Evolutionary conservation across 2,888 invertebrate genomes (phyloP), one percentile per base, ranked within the genome.

Genomic region (Thera britannica): DNA sequence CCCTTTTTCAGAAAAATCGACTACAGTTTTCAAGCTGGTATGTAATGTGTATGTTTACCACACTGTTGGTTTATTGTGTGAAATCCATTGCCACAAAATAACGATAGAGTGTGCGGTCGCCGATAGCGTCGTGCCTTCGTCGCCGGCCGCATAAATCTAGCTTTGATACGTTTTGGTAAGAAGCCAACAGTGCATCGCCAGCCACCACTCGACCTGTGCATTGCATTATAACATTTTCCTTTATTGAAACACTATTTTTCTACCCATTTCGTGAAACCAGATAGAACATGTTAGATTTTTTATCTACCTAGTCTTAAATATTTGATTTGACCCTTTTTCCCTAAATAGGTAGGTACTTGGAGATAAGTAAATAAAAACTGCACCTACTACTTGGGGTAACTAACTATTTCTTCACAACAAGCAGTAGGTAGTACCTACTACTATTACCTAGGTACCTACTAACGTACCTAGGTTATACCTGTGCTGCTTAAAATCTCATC

Each of bases 151-250:
- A 93, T 93, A 93, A 93, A 93, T 93, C 91, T 90, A 81, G 87
- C 88, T 92, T 92, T 88, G 91, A 92, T 91, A 90, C 88, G 88
- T 90, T 92, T 93, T 92, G 93, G 93, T 92, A 89, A 87, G 84
- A 85, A 86, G 93, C 93, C 93, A 93, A 92, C 83, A 85, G 76
- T 79, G 83, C 84, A 84, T 79, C 78, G 79, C 71, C 74, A 69
- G 59, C 70, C 76, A 79, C 56, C 81, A 79, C 82, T 82, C 81
- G 78, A 82, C 81, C 80, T 76, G 80, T 70, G 63, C 60, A 80
- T 79, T 75, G 75, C 74, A 73, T 81, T 85, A 84, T 84, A 85
- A 81, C 79, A 82, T 79, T 82, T 82, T 77, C 77, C 78, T 80
- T 83, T 83, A 83, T 82, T 82, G 76, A 71, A 77, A 73, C 73